These are phyloP conservation scores for Malacoctenus gilli DNA, from an alignment of 2,797 vertebrate species.

Conservation along the genomic window DNA sequence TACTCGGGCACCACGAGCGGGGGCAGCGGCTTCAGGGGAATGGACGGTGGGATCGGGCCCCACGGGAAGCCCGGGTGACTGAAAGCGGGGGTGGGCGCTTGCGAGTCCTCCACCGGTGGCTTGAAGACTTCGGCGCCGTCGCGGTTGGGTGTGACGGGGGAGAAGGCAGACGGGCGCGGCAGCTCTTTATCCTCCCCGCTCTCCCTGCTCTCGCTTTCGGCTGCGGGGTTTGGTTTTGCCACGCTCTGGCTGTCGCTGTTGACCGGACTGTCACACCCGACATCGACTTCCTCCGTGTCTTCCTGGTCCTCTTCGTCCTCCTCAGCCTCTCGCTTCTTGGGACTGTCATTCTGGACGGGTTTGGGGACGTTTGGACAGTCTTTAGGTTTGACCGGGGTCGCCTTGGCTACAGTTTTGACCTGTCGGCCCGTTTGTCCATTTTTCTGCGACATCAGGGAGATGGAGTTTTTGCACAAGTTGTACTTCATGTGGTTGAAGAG, in stretches of 20 bases:
- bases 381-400: slow-evolving; percentile 65
- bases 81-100: slow-evolving; percentile 80
- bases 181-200: slow-evolving; percentile 71
- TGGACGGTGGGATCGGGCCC: slow-evolving; percentile 79
- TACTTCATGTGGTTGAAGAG: slow-evolving; percentile 99
- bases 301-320: slow-evolving; percentile 55
- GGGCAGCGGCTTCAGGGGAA: slow-evolving; percentile 78
- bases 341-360: slow-evolving; percentile 59
- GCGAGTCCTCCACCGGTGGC: slow-evolving; percentile 61
- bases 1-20: slow-evolving; percentile 84
- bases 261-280: slow-evolving; percentile 58
- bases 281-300: slow-evolving; percentile 77
- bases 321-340: slow-evolving; percentile 21
- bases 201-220: slow-evolving; percentile 59
- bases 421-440: slow-evolving; percentile 82
- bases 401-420: slow-evolving; percentile 73
- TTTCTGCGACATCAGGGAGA: slow-evolving; percentile 91
- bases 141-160: slow-evolving; percentile 85
- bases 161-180: slow-evolving; percentile 87
- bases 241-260: slow-evolving; percentile 47
- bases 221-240: slow-evolving; percentile 41
- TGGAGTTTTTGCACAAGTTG: slow-evolving; percentile 96
- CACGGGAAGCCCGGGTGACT: slow-evolving; percentile 81
- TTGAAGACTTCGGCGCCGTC: slow-evolving; percentile 73
- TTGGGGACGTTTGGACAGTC: slow-evolving; percentile 34